phyloP scores from a whole-genome alignment of 2,113 vertebrate species.

The Hypocryptadius cinnamomeus region DNA sequence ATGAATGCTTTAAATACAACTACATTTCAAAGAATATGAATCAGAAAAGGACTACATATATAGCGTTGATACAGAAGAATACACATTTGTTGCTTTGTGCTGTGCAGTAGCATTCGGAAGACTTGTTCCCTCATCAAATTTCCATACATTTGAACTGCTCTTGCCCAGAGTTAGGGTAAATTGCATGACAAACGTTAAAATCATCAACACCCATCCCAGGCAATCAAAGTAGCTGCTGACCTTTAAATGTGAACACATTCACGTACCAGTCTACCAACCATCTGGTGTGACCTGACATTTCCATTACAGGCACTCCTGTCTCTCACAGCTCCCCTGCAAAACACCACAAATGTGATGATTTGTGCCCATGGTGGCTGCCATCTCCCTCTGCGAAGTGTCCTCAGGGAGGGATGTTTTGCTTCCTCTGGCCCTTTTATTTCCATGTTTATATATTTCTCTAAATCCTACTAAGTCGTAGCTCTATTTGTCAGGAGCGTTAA shows the following conservation, averaged over 20 bases:
- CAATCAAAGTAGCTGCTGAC: slow-evolving; percentile 30
- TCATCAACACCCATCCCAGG: not conserved
- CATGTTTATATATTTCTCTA: not conserved
- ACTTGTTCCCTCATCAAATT: not conserved
- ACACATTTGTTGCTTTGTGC: not conserved
- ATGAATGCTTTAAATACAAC: slow-evolving; percentile 45
- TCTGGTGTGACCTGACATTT: slow-evolving; percentile 30
- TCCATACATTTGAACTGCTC: not conserved
- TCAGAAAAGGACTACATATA: not conserved
- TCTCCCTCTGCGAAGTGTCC: not conserved
- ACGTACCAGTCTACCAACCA: not conserved
- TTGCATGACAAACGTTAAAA: not conserved
- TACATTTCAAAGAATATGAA: slow-evolving; percentile 33
- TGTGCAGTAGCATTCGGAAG: not conserved
- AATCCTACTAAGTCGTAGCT: not conserved
- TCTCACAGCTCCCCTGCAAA: not conserved
- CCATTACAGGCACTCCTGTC: not conserved
- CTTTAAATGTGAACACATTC: slow-evolving; percentile 35
- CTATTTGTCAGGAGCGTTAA: not conserved
- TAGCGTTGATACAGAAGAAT: not conserved
- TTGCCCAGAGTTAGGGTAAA: not conserved
- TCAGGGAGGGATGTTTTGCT: not conserved
- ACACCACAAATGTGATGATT: not conserved
- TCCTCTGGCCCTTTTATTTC: not conserved
- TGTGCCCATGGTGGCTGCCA: not conserved